A percentile compares a stretch with the other conserved stretches of the same genome.
Conservation (phyloP, 2,888 invertebrate genomes). For the Dolichopus griseipennis region DNA sequence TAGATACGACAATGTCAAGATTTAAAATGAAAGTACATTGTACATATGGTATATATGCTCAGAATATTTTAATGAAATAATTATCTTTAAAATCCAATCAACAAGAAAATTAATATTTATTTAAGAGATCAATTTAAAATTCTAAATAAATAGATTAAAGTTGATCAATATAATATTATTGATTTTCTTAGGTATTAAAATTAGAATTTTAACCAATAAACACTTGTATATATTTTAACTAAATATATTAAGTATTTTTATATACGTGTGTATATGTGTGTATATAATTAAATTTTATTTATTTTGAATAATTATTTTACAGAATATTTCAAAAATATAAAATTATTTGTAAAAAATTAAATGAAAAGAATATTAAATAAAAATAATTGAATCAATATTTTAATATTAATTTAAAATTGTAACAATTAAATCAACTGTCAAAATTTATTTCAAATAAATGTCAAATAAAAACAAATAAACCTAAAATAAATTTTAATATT, state of each 20-base stretch:
- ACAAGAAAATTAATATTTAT: slow-evolving; percentile 6
- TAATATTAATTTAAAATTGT: too few relatives aligned
- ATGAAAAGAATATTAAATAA: background rate
- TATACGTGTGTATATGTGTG: too few relatives aligned
- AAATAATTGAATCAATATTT: too few relatives aligned
- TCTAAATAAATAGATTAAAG: background rate
- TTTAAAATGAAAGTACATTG: background rate
- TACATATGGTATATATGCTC: background rate
- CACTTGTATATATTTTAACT: background rate
- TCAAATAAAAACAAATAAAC: too few relatives aligned
- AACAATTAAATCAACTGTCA: too few relatives aligned
- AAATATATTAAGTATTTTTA: background rate
- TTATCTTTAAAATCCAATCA: background rate
- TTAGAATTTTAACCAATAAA: background rate
- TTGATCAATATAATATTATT: background rate
- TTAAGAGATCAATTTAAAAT: slow-evolving; percentile 2
- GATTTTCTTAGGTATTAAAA: background rate
- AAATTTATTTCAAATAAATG: too few relatives aligned
- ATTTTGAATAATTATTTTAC: background rate
- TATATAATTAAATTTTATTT: too few relatives aligned
- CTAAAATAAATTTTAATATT: too few relatives aligned
- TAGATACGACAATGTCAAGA: too few relatives aligned
- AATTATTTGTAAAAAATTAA: background rate
- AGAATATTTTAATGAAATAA: background rate
- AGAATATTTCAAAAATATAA: background rate